phyloP scores from a whole-genome alignment of 2,888 invertebrate species.

The Pyrocoelia pectoralis region DNA sequence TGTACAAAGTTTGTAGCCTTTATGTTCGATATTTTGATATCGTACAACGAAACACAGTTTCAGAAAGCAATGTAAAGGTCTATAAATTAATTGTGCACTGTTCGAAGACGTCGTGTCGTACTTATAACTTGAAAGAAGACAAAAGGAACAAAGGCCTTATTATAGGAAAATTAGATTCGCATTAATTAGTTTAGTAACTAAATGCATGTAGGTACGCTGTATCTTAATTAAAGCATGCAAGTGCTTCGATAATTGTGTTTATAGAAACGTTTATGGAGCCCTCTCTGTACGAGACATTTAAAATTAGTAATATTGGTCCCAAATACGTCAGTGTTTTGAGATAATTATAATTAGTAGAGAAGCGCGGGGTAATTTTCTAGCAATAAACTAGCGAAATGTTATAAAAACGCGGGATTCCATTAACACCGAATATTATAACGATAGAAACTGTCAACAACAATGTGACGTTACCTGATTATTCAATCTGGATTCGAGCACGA shows the following conservation, averaged over 20 bases:
- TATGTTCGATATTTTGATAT: no score
- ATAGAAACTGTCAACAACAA: slow-evolving; percentile 11
- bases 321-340: background rate
- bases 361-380: background rate
- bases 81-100: no score
- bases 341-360: no score
- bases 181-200: background rate
- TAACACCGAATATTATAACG: slow-evolving; percentile 4
- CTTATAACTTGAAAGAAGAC: no score
- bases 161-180: background rate
- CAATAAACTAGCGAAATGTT: background rate
- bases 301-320: background rate
- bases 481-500: slow-evolving; percentile 22
- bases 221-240: background rate
- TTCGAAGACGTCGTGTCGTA: no score
- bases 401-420: background rate
- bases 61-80: no score
- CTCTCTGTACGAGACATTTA: background rate
- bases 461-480: slow-evolving; percentile 25
- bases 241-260: background rate
- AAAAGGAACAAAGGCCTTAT: no score
- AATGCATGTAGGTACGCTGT: background rate
- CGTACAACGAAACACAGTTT: no score
- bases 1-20: no score
- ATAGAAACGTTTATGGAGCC: background rate